Conservation (phyloP, 2,888 invertebrate genomes). For the Microctonus aethiopoides region DNA sequence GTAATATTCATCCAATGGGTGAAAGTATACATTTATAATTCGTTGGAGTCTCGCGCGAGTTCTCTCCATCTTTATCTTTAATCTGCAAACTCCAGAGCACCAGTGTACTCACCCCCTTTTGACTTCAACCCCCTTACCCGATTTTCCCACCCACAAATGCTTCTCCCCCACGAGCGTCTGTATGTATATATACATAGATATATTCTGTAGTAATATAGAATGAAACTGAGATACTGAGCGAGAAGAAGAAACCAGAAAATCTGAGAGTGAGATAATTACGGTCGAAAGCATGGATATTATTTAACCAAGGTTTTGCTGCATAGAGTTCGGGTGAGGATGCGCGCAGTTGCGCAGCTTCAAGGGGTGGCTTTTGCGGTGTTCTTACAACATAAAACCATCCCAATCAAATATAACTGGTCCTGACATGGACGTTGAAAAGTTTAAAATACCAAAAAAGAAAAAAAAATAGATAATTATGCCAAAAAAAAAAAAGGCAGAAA, state of each 20-base stretch:
- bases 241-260: slow-evolving; percentile 53
- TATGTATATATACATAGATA: slow-evolving; percentile 12
- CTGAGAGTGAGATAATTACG: slow-evolving; percentile 65
- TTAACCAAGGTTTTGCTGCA: slow-evolving; percentile 62
- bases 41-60: slow-evolving; percentile 28
- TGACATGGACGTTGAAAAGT: slow-evolving; percentile 41
- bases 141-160: slow-evolving; percentile 36
- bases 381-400: slow-evolving; percentile 51
- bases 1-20: slow-evolving; percentile 25
- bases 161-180: slow-evolving; percentile 16
- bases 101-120: slow-evolving; percentile 9
- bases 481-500: slow-evolving; percentile 20
- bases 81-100: slow-evolving; percentile 43
- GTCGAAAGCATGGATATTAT: slow-evolving; percentile 63
- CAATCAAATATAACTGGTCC: slow-evolving; percentile 60
- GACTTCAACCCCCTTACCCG: slow-evolving; percentile 3
- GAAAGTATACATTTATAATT: slow-evolving; percentile 35
- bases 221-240: slow-evolving; percentile 17
- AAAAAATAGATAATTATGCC: slow-evolving; percentile 6
- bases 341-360: slow-evolving; percentile 30
- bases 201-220: slow-evolving; percentile 6
- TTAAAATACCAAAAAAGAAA: slow-evolving; percentile 15
- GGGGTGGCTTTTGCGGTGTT: slow-evolving; percentile 48
- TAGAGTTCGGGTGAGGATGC: slow-evolving; percentile 33
- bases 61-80: slow-evolving; percentile 44